Conservation (phyloP, 2,888 invertebrate species). For the Trissonchulus latispiculum region DNA sequence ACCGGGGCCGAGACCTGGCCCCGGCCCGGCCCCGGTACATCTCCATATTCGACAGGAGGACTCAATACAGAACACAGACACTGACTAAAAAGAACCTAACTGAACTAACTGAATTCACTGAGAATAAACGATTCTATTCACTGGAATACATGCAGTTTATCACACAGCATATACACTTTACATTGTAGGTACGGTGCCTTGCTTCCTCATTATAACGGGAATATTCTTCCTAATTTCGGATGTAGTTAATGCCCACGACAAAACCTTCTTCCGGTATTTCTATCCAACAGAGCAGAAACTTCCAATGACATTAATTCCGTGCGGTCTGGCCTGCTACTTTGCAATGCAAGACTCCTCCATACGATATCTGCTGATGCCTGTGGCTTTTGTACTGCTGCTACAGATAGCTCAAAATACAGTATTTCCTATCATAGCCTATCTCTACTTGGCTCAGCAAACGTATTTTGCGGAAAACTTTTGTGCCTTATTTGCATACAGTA, state of each 20-base stretch:
- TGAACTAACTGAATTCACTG: no score
- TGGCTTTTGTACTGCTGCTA: not conserved
- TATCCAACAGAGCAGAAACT: not conserved
- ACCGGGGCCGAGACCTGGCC: no score
- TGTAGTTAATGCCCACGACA: not conserved
- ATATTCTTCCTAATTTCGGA: not conserved
- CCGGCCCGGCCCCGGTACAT: no score
- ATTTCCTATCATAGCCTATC: not conserved
- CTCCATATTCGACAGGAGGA: no score
- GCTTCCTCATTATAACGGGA: not conserved
- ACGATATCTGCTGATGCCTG: not conserved
- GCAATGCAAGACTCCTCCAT: not conserved
- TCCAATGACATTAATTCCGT: not conserved
- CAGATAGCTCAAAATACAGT: not conserved
- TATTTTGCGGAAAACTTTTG: not conserved
- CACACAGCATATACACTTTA: no score
- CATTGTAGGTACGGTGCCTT: not conserved
- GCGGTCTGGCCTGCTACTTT: not conserved
- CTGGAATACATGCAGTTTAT: no score
- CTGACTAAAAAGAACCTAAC: no score
- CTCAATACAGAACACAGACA: no score
- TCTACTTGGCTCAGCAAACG: not conserved
- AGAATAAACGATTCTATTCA: no score
- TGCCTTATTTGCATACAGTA: not conserved
- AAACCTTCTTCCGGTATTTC: not conserved